These are phyloP conservation scores for Glandiceps talaboti DNA, from an alignment of 53 echinoderm and acorn worm genomes.

Conservation along the genomic window DNA sequence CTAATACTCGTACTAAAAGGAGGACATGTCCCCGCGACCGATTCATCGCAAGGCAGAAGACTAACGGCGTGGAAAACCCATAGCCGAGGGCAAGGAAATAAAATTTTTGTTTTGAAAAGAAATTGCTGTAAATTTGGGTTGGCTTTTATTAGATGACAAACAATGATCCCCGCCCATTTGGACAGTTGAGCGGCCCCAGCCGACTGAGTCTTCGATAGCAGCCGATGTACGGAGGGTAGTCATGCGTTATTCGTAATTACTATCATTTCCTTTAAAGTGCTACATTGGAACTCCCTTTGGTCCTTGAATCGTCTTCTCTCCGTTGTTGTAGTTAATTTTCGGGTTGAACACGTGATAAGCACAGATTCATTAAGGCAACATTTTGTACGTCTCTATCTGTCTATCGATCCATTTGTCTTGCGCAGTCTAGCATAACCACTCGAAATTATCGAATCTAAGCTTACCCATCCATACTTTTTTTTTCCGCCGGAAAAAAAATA, in stretches of 20 bases:
- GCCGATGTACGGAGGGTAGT: not conserved
- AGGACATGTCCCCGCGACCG: no score
- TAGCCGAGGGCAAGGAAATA: not conserved
- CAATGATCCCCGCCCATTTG: not conserved
- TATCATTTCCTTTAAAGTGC: not conserved
- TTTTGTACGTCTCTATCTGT: not conserved
- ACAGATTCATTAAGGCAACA: not conserved
- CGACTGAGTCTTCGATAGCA: not conserved
- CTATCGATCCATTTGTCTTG: not conserved
- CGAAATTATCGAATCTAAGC: not conserved
- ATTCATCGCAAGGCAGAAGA: not conserved
- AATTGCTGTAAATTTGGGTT: not conserved
- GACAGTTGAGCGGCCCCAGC: not conserved
- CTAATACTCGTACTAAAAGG: no score
- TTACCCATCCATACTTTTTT: not conserved
- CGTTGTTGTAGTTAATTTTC: not conserved
- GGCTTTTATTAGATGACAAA: not conserved
- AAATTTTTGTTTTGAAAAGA: not conserved
- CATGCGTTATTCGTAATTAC: not conserved
- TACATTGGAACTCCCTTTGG: not conserved
- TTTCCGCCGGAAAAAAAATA: no score
- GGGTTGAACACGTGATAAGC: not conserved
- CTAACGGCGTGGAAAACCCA: not conserved
- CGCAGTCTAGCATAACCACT: not conserved
- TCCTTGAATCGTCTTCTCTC: not conserved